Base-by-base conservation (phyloP, 37 sponge, comb jelly and placozoan genomes). In the Dysidea cf. avara region DNA sequence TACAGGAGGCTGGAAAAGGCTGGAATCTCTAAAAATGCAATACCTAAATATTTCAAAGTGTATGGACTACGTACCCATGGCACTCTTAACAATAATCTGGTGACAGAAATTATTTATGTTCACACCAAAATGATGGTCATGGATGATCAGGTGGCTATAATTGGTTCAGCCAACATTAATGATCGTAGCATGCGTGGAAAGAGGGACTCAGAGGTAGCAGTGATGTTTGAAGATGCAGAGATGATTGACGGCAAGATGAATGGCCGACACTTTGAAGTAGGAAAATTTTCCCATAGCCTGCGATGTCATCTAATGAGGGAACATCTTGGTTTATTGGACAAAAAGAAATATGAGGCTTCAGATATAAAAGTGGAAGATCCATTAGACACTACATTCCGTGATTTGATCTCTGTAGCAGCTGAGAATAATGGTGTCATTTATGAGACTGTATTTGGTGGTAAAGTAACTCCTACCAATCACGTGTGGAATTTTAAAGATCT, bases 131-230 rank as follows among this genome's bases (percentile, higher is more conserved):
- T 68, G 64, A 68, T 83, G 78, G 77, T 83, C 28, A 78, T 83
- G 18, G 85, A 83, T 61, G 85, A 83, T 48, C 31, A 40, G 43
- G 52, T 65, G 52, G 63, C 71, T 13, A 77, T 83, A 39, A 83
- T 83, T 32, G 85, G 85, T 32, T 83, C 85, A 69, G 85, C 85
- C 20, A 83, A 83, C 53, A 83, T 83, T 72, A 83, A 83, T 77
- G 85, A 83, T 46, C 70, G 85, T 18, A 77, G 78, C 56, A 83
- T 83, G 85, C 54, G 58, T 17, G 85, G 85, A 48, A 21, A 61
- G 32, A 68, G 85, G 39, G 85, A 83, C 66, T 76, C 85, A 6
- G 85, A 83, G 52, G 43, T 83, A 39, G 64, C 39, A 34, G 77
- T 76, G 18, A 39, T 83, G 17, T 18, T 83, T 35, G 71, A 68